Evolutionary conservation across 2,113 vertebrate species (phyloP).

Genomic region (Electrona antarctica): DNA sequence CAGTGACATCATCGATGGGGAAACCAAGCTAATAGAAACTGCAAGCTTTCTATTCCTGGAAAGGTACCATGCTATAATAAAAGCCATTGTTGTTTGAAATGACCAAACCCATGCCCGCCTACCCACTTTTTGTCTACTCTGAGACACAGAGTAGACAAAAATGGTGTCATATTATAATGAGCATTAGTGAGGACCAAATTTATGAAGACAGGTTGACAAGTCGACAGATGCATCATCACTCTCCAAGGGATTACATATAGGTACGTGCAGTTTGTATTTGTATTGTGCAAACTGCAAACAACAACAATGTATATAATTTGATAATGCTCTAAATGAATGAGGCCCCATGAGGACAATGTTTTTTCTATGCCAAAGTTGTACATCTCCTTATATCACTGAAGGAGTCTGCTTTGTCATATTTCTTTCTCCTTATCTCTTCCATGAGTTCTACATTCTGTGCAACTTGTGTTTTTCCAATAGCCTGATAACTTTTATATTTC

Average conservation of each 20-base stretch:
- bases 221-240: not conserved
- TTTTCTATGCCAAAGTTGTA: constrained; percentile 24
- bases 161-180: no score
- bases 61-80: no score
- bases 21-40: no score
- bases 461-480: constrained; percentile 2
- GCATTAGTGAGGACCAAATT: no score
- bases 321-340: constrained; percentile 44
- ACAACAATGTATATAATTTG: constrained; percentile 25
- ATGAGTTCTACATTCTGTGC: not conserved
- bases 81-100: no score
- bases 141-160: no score
- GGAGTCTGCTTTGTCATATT: constrained; percentile 1
- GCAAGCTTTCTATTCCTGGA: no score
- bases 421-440: constrained; percentile 12
- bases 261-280: constrained; percentile 18
- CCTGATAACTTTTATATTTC: not conserved
- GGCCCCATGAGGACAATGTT: constrained; percentile 24
- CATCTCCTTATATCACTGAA: no score
- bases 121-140: no score
- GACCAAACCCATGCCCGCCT: no score
- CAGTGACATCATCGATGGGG: no score
- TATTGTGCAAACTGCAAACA: constrained; percentile 14
- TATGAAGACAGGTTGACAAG: no score
- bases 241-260: not conserved